These are phyloP conservation scores for Grallaria varia DNA, from an alignment of 2,113 vertebrate genomes.

Conservation along the genomic window DNA sequence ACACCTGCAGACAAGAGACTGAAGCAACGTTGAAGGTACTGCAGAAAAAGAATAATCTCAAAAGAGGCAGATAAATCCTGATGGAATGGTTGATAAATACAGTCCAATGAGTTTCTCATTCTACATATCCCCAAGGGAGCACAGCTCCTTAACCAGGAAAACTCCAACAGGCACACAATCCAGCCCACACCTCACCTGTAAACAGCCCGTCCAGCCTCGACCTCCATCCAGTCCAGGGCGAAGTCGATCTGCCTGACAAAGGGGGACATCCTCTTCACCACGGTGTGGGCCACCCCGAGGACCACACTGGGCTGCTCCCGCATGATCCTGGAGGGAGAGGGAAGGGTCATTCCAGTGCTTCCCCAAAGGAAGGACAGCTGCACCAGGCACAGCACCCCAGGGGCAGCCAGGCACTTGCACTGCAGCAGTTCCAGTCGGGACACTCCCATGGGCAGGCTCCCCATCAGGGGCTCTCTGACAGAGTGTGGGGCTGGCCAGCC, in stretches of 20 bases:
- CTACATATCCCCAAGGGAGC: neutral
- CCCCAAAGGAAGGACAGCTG: fast-evolving
- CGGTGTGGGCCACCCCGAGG: conserved; percentile 87
- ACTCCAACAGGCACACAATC: neutral
- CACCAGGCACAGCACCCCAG: neutral
- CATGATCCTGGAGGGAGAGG: conserved; percentile 82
- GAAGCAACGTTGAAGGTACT: neutral
- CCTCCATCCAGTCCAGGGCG: conserved; percentile 95
- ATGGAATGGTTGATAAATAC: neutral
- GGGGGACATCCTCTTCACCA: conserved; percentile 87
- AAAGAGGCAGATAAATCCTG: neutral
- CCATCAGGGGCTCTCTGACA: neutral
- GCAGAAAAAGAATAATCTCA: neutral
- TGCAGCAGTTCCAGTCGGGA: too few relatives aligned
- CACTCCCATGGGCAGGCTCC: too few relatives aligned
- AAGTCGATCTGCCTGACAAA: conserved; percentile 96
- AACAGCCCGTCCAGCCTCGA: conserved; percentile 90
- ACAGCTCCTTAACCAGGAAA: neutral
- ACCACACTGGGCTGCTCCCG: conserved; percentile 86
- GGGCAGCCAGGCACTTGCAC: neutral
- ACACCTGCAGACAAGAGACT: neutral
- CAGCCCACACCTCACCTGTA: conserved; percentile 80
- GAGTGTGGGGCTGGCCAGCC: neutral
- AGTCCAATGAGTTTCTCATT: neutral
- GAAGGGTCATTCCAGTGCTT: fast-evolving